phyloP scores from a whole-genome alignment of 1,140 invertebrate species.

The Ooceraea biroi region DNA sequence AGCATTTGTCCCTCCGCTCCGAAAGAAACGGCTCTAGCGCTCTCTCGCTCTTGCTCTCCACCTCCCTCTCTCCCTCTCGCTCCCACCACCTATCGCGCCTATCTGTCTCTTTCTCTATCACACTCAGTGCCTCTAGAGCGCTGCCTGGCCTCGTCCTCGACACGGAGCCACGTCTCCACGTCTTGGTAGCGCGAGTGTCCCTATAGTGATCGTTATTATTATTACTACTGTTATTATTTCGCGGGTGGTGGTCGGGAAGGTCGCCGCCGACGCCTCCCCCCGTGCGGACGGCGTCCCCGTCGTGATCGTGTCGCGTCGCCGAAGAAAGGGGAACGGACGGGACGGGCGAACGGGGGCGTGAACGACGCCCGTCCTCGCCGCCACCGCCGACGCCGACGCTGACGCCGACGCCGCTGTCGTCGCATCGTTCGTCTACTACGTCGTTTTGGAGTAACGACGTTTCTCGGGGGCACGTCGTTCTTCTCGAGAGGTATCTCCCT shows the following conservation, averaged over 20 bases:
- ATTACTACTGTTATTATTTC: constrained; percentile 5
- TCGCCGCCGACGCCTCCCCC: constrained; percentile 29
- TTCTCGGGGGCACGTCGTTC: not conserved
- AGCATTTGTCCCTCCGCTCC: constrained; percentile 2
- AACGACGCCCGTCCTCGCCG: constrained; percentile 64
- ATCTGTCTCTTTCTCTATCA: not conserved
- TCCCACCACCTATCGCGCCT: not conserved
- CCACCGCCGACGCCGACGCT: too few relatives aligned
- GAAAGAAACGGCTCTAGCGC: constrained; percentile 38
- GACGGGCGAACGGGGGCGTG: constrained; percentile 32
- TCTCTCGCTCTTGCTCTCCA: not conserved
- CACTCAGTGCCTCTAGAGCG: constrained; percentile 32
- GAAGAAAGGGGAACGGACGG: constrained; percentile 44
- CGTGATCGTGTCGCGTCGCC: constrained; percentile 35
- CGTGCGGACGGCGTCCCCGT: constrained; percentile 37
- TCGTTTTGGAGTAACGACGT: constrained; percentile 14
- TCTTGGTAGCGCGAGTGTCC: not conserved
- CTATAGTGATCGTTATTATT: too few relatives aligned
- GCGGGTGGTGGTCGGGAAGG: constrained; percentile 21
- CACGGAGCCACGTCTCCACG: constrained; percentile 44
- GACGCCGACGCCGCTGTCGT: not conserved
- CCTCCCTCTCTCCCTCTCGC: constrained; percentile 6
- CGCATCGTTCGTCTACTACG: constrained; percentile 21
- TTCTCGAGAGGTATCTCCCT: not conserved
- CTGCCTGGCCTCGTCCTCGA: constrained; percentile 16